phyloP scores from a whole-genome alignment of 2,888 invertebrate species.

The Pyrrhosoma nymphula region DNA sequence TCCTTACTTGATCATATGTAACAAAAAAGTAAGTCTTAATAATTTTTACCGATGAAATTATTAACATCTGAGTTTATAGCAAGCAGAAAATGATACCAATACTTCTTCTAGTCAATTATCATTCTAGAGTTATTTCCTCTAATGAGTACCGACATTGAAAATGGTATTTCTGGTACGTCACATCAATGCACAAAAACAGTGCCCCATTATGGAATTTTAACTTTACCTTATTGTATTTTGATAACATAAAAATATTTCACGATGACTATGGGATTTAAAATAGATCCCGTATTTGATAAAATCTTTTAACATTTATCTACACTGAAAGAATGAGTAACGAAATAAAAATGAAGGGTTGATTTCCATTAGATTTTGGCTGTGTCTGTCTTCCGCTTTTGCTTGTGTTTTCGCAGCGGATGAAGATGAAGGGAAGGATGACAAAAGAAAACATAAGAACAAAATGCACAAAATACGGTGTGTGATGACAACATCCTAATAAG shows the following conservation, averaged over 20 bases:
- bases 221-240: not conserved
- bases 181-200: too few relatives aligned
- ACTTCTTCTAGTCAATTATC: too few relatives aligned
- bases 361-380: not conserved
- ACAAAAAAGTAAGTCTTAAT: too few relatives aligned
- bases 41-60: too few relatives aligned
- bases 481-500: not conserved
- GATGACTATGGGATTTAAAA: not conserved
- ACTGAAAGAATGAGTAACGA: not conserved
- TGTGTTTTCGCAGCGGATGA: not conserved
- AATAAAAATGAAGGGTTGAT: not conserved
- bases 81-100: too few relatives aligned
- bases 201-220: too few relatives aligned
- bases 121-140: too few relatives aligned
- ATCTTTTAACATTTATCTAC: not conserved
- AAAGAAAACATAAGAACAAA: not conserved
- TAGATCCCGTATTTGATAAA: not conserved
- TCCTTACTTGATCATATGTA: too few relatives aligned
- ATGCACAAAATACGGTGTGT: not conserved
- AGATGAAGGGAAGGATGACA: not conserved
- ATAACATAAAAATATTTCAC: not conserved
- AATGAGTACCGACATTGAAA: too few relatives aligned
- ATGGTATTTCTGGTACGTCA: too few relatives aligned
- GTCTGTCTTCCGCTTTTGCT: slow-evolving; percentile 25
- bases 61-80: too few relatives aligned